Conservation (phyloP, 2,888 invertebrate species). For the Parnassius glacialis region DNA sequence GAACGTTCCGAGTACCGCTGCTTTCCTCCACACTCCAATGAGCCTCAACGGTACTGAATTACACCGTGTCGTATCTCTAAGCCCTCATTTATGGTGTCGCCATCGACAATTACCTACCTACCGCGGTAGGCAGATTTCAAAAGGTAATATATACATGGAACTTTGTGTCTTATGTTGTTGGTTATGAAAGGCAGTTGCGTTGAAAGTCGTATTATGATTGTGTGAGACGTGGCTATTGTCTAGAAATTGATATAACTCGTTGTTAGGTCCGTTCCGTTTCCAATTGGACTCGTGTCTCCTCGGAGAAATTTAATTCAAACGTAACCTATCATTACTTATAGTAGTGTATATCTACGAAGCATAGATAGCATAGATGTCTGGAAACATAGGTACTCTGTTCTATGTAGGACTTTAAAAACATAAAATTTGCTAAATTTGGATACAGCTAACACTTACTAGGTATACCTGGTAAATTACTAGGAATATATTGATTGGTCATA, state of each 20-base stretch:
- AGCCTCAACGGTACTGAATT: constrained; percentile 74
- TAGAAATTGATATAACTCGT: constrained; percentile 62
- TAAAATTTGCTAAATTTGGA: not conserved
- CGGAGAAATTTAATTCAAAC: constrained; percentile 58
- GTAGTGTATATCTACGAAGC: no score
- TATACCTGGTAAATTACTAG: no score
- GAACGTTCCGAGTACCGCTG: constrained; percentile 69
- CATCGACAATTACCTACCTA: constrained; percentile 60
- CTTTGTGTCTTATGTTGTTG: constrained; percentile 21
- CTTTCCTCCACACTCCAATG: constrained; percentile 76
- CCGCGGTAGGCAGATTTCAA: constrained; percentile 32
- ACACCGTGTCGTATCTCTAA: constrained; percentile 66
- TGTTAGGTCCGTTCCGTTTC: constrained; percentile 47
- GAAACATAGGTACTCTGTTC: no score
- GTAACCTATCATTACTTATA: constrained; percentile 28
- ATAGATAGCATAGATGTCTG: no score
- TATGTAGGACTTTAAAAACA: no score
- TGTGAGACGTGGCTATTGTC: constrained; percentile 47
- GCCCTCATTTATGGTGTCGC: constrained; percentile 72
- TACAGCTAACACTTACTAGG: constrained; percentile 19
- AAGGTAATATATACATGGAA: constrained; percentile 18
- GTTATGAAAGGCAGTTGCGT: constrained; percentile 29
- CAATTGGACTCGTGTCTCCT: constrained; percentile 39
- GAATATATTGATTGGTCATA: no score
- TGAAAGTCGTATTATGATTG: constrained; percentile 26